Evolutionary conservation across 2,888 invertebrate genomes (phyloP), one percentile per base, ranked within the genome.

Genomic region (Dryococelus australis): DNA sequence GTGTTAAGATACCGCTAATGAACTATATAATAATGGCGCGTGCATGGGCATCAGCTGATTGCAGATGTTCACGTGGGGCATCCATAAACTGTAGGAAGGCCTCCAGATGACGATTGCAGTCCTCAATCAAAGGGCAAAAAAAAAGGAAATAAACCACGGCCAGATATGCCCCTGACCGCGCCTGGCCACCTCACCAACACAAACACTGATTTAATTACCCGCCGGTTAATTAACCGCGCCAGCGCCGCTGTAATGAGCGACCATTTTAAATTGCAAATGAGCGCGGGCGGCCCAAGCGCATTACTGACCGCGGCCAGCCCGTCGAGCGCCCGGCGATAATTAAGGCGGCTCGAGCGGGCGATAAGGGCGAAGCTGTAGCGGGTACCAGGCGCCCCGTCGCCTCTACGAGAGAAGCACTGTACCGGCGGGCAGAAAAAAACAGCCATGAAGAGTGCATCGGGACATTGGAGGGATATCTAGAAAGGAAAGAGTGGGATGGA

Each of bases 161-260:
- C 47, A 10, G 65, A 65, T 9, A n/a, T 65, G 65, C 24, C 65
- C 24, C n/a, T 24, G 65, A n/a, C n/a, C 65, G 16, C 16, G 0
- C 16, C 24, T 65, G 65, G 12, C 65, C 24, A 2, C 24, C 65
- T 20, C 65, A 1, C 8, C 65, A 24, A 65, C 65, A n/a, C 65
- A 65, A 65, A 65, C 65, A 65, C 65, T 65, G 65, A 65, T 65
- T 65, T 65, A 65, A 65, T 65, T 65, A 65, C 65, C n/a, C 10
- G 65, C 65, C n/a, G n/a, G 65, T 65, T 65, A 65, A 65, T 65
- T 65, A 65, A 65, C 65, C 65, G 65, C 65, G 65, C 10, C 10
- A 65, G 12, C 65, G 65, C 65, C 65, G 65, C 47, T 24, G 65
- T 65, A 65, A 65, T 65, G 65, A 65, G 65, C 65, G 65, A 65